These are phyloP conservation scores for Gymnoscelis rufifasciata DNA, from an alignment of 2,888 invertebrate genomes.

Conservation along the genomic window DNA sequence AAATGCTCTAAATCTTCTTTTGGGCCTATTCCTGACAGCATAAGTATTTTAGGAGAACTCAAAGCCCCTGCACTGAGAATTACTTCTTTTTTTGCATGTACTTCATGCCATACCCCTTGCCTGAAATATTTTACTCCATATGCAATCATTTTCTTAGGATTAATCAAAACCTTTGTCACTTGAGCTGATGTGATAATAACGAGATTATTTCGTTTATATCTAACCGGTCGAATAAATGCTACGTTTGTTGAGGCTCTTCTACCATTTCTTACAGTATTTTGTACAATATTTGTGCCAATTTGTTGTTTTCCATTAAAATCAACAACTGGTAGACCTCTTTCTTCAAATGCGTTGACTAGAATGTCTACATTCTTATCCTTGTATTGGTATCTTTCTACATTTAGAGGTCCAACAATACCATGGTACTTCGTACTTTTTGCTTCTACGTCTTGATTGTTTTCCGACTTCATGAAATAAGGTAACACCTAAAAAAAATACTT, in stretches of 20 bases:
- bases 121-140: constrained; percentile 50
- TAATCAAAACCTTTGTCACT: constrained; percentile 78
- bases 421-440: constrained; percentile 74
- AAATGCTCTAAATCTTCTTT: constrained; percentile 59
- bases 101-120: constrained; percentile 38
- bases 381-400: constrained; percentile 80
- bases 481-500: constrained; percentile 57
- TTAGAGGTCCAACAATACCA: constrained; percentile 77
- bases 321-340: constrained; percentile 76
- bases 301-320: constrained; percentile 78
- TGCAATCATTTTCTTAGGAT: constrained; percentile 45
- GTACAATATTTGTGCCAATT: constrained; percentile 80
- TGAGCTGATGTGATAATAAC: constrained; percentile 66
- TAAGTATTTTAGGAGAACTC: constrained; percentile 80
- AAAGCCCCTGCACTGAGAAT: constrained; percentile 79
- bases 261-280: constrained; percentile 79
- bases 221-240: constrained; percentile 82
- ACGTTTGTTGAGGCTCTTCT: constrained; percentile 79
- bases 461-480: constrained; percentile 83
- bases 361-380: constrained; percentile 75
- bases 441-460: constrained; percentile 76
- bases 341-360: constrained; percentile 77
- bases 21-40: constrained; percentile 83
- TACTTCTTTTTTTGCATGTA: constrained; percentile 75
- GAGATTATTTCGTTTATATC: constrained; percentile 70